A percentile compares a stretch with the other conserved stretches of the same genome.
Conservation (phyloP, 2,888 invertebrate species). For the Polia nebulosa region DNA sequence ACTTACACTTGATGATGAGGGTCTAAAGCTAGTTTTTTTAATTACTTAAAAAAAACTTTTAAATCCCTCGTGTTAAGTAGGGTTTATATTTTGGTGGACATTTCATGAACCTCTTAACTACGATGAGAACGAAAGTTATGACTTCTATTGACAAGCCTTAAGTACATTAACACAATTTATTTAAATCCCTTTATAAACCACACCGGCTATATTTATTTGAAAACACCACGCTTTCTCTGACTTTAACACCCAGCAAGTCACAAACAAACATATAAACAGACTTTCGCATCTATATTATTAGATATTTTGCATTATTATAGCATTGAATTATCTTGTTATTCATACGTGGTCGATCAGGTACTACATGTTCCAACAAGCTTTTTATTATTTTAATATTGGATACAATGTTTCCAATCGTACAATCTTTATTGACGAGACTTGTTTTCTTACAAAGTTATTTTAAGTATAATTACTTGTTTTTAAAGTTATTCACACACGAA, state of each 20-base stretch:
- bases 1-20: no score
- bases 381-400: constrained; percentile 60
- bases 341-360: constrained; percentile 41
- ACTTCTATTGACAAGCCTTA: no score
- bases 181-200: no score
- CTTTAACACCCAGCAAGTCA: background rate
- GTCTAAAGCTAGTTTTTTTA: no score
- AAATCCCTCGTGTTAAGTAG: no score
- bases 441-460: constrained; percentile 64
- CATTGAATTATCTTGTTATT: constrained; percentile 50
- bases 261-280: constrained; percentile 38
- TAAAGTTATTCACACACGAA: constrained; percentile 64
- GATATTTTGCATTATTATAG: constrained; percentile 62
- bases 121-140: no score
- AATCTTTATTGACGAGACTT: constrained; percentile 63
- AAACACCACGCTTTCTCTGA: constrained; percentile 21
- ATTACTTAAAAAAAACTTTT: no score
- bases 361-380: constrained; percentile 53
- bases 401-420: constrained; percentile 64
- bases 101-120: no score
- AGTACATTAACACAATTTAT: no score
- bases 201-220: constrained; percentile 3
- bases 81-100: no score
- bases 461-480: constrained; percentile 68
- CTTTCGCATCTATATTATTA: constrained; percentile 61